Conservation (phyloP, 2,113 vertebrate species). For the Heliornis fulica region DNA sequence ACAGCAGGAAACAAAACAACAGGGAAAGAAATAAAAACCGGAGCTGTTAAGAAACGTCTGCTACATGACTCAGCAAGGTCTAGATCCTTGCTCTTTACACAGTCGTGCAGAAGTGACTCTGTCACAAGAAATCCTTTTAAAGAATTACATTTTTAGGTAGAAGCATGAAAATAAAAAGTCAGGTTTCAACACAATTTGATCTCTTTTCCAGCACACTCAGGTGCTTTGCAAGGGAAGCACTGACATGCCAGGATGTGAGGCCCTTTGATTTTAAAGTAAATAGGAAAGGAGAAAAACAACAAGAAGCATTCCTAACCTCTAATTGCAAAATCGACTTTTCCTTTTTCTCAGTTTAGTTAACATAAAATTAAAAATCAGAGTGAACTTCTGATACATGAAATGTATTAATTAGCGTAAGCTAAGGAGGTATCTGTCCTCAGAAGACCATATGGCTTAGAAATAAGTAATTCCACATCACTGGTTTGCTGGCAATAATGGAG, state of each 20-base stretch:
- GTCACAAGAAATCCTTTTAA: slow-evolving; percentile 24
- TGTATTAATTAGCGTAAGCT: slow-evolving; percentile 53
- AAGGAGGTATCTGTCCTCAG: slow-evolving; percentile 45
- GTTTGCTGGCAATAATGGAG: slow-evolving; percentile 63
- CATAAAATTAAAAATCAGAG: background rate
- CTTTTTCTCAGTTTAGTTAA: slow-evolving; percentile 7
- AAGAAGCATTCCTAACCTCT: background rate
- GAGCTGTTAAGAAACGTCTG: background rate
- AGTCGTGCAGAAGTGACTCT: background rate
- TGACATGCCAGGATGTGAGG: background rate
- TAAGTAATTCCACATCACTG: slow-evolving; percentile 69
- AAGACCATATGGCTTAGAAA: slow-evolving; percentile 66
- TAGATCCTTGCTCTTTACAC: background rate
- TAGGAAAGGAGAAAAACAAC: background rate
- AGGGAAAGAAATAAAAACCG: background rate
- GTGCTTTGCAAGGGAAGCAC: background rate
- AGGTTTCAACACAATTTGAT: background rate
- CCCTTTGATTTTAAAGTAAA: slow-evolving; percentile 6
- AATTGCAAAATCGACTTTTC: slow-evolving; percentile 21
- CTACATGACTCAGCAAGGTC: slow-evolving; percentile 18
- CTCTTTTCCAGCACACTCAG: background rate
- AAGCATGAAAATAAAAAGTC: slow-evolving; percentile 2
- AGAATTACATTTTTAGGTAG: slow-evolving; percentile 12
- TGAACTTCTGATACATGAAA: background rate
- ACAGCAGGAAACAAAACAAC: background rate